Evolutionary conservation across 1,140 invertebrate species (phyloP), one percentile per base, ranked within the genome.

Genomic region (Procambarus virginalis): DNA sequence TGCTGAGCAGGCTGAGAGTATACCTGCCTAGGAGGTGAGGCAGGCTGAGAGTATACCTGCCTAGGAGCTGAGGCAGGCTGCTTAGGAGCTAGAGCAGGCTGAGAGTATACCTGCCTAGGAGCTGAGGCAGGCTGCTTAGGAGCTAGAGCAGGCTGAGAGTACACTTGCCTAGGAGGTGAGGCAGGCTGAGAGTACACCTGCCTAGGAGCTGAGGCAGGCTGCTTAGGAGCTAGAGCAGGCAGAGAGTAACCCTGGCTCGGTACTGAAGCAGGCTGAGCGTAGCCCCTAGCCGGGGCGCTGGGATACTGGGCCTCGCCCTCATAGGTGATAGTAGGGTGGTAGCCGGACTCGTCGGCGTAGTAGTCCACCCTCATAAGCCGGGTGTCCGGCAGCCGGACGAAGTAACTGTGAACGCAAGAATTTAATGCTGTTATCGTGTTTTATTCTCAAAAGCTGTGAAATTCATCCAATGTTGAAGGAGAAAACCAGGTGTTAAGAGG

Each of bases 241-340:
- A 6, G n/a, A 20, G 68, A 34, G 68, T 9, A 55, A 45, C 3
- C 10, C 4, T 49, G 76, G 4, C 49, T 20, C 4, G 76, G 46
- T 9, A 1, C 20, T 55, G 17, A 9, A 14, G 45, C 46, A 14
- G 76, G 34, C 75, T 77, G 75, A 14, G 49, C 3, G 76, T 78
- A 82, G 1, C 55, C 80, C 22, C 46, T 45, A 48, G 22, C 46
- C 12, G 78, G 20, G 14, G 2, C 45, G 49, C 58, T 14, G 48
- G 90, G 90, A 82, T 76, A 91, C 55, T 91, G 84, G 20, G 90
- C 90, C 78, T 85, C 51, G 9, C 90, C 90, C 77, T 91, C 90
- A 78, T 82, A 91, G 68, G 90, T 86, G n/a, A 91, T 70, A 4
- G 85, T 76, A 14, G 90, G 90, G 48, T 82, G 90, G 90, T 91